phyloP scores from a whole-genome alignment of 2,113 vertebrate genomes.

The Rhinolophus ferrumequinum region DNA sequence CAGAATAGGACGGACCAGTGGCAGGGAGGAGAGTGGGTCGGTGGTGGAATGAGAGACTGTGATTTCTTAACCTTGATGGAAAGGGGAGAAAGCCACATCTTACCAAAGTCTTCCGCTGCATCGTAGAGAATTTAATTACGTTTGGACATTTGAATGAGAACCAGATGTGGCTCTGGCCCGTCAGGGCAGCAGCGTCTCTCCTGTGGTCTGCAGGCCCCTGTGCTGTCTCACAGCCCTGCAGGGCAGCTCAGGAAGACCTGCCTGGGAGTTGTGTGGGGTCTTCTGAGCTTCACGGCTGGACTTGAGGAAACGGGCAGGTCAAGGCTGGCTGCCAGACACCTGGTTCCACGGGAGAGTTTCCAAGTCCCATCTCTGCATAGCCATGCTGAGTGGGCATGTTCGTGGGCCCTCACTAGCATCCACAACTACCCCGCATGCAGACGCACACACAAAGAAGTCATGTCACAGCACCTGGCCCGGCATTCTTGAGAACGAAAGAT shows the following conservation, averaged over 20 bases:
- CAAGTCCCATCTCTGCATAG: background rate
- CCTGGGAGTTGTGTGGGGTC: conserved; percentile 68
- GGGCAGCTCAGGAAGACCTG: conserved; percentile 75
- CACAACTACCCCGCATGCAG: background rate
- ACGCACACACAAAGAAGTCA: background rate
- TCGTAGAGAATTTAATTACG: conserved; percentile 88
- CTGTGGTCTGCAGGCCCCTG: conserved; percentile 82
- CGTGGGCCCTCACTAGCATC: background rate
- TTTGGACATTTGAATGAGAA: conserved; percentile 89
- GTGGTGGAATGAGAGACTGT: conserved; percentile 78
- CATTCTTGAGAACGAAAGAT: background rate
- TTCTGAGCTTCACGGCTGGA: background rate
- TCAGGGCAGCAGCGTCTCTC: conserved; percentile 82
- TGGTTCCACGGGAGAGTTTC: background rate
- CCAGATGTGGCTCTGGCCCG: conserved; percentile 86
- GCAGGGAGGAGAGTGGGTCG: background rate
- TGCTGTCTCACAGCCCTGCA: conserved; percentile 84
- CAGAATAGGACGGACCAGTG: background rate
- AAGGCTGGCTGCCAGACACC: background rate
- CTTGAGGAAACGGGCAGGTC: background rate
- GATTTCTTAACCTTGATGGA: conserved; percentile 86
- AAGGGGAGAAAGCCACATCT: conserved; percentile 86
- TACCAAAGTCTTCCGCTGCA: conserved; percentile 87
- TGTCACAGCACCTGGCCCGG: background rate
- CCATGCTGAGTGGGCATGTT: background rate